Base-by-base conservation (phyloP, 2,797 vertebrate species). In the Lacerta agilis region DNA sequence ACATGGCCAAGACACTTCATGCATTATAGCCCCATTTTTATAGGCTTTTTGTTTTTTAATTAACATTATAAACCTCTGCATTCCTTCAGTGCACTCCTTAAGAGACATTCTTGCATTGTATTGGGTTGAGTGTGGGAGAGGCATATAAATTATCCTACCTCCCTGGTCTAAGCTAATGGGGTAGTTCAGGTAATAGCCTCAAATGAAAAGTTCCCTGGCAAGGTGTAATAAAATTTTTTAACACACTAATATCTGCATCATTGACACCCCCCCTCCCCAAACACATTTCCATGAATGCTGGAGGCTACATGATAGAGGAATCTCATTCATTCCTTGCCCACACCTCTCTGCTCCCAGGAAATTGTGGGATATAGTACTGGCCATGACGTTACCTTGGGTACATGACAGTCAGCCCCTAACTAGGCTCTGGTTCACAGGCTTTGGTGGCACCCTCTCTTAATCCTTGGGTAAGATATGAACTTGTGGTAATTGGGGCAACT, bases 321-420 rank as follows among this genome's bases (percentile, higher is more conserved):
- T 98, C 97, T 98, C 98, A 98, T 98, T 92, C 94, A 94, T 92
- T 96, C 96, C 97, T 97, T 95, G 95, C 96, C 97, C 95, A 95
- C 94, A 94, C 92, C 89, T 93, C 90, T 94, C 87, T 23, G 0
- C 98, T 97, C 98, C 98, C 98, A 98, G 98, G 97, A 99, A 99
- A 98, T 94, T 97, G 98, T 99, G 99, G 98, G 98, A 98, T 96
- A 96, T 98, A 97, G 98, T 98, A 97, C 97, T 98, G 97, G 98
- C 98, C 97, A 97, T 98, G 98, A 98, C 98, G 99, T 99, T 99
- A 97, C 99, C 99, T 99, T 99, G 99, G 97, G 98, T 99, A 98
- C 99, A 99, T 99, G 99, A 99, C 98, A 98, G 98, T 98, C 98
- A 98, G 98, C 98, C 98, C 98, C 98, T 96, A 98, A 98, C 98